Conservation (phyloP, 2,888 invertebrate species). For the Philhelius pedissequus region DNA sequence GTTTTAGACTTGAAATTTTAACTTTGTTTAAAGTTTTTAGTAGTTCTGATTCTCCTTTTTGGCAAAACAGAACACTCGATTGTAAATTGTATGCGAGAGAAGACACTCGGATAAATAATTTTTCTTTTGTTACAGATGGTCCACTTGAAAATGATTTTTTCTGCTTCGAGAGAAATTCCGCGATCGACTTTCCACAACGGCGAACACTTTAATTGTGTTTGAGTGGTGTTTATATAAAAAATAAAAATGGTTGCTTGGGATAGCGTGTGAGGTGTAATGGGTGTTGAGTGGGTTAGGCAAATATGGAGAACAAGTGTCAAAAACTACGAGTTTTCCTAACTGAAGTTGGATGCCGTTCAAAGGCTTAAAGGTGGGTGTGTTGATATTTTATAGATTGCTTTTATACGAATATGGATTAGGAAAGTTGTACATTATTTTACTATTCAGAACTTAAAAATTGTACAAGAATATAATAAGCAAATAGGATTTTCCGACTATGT, state of each 20-base stretch:
- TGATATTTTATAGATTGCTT: no score
- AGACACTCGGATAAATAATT: constrained; percentile 36
- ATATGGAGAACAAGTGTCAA: neutral
- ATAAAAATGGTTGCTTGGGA: neutral
- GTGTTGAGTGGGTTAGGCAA: constrained; percentile 26
- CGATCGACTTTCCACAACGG: constrained; percentile 53
- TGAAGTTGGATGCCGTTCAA: constrained; percentile 19
- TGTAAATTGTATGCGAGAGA: constrained; percentile 24
- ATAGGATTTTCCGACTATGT: no score
- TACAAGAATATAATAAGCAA: no score
- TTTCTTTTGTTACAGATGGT: constrained; percentile 30
- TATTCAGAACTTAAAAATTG: no score
- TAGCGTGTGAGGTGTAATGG: constrained; percentile 15
- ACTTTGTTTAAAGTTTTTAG: neutral
- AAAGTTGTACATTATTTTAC: no score
- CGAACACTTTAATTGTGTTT: constrained; percentile 55
- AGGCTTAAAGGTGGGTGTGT: constrained; percentile 13
- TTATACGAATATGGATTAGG: no score
- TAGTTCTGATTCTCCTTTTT: neutral
- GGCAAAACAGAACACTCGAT: constrained; percentile 21
- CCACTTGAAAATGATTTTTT: constrained; percentile 39
- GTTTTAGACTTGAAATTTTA: neutral
- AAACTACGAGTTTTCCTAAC: neutral
- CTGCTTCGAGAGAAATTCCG: constrained; percentile 33
- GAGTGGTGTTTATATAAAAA: constrained; percentile 40